These are phyloP conservation scores for Amblyraja radiata DNA, from an alignment of 2,797 vertebrate species.

Conservation along the genomic window DNA sequence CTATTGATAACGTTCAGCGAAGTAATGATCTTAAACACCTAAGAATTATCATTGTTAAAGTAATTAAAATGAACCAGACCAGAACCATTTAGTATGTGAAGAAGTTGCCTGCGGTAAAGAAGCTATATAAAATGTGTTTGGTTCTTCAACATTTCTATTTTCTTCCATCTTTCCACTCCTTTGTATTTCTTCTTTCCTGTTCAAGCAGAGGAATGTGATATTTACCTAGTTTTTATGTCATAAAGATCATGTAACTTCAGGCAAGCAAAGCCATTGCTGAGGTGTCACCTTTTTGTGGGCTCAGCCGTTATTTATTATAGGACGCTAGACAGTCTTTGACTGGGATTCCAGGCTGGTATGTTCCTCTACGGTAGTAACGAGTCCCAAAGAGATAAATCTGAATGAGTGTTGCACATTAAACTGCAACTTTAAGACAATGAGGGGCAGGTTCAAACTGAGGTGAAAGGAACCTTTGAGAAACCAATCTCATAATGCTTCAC, in stretches of 20 bases:
- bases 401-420: background rate
- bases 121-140: background rate
- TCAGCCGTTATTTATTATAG: background rate
- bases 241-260: background rate
- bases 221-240: background rate
- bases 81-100: no score
- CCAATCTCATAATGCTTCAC: background rate
- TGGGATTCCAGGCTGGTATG: background rate
- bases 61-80: background rate
- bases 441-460: background rate
- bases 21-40: background rate
- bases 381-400: background rate
- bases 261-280: background rate
- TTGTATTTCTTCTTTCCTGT: background rate
- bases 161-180: background rate
- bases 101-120: background rate
- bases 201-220: background rate
- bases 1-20: background rate
- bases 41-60: background rate
- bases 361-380: background rate
- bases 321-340: background rate
- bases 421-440: background rate
- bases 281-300: background rate
- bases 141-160: background rate
- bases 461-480: slow-evolving; percentile 9